Conservation (phyloP, 1,140 invertebrate genomes). For the Thrips palmi region DNA sequence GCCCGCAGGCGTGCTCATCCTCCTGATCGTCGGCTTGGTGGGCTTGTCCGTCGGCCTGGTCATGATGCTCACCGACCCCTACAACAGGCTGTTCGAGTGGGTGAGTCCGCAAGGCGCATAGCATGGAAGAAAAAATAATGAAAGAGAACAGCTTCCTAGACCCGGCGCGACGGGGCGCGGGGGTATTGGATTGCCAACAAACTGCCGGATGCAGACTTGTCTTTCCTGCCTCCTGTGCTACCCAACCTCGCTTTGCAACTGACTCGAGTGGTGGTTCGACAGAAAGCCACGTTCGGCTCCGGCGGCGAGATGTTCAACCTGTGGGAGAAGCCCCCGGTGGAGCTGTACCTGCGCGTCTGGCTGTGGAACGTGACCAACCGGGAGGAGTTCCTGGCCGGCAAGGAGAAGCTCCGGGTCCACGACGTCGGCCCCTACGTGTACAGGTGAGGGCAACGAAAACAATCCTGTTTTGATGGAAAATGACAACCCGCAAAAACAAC, state of each 20-base stretch:
- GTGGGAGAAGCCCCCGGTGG: constrained; percentile 67
- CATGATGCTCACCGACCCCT: constrained; percentile 41
- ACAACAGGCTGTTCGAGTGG: constrained; percentile 49
- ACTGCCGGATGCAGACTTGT: constrained; percentile 6
- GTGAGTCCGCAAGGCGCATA: constrained; percentile 22
- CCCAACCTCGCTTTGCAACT: not conserved
- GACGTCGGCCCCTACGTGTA: constrained; percentile 84
- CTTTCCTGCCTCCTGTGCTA: not conserved
- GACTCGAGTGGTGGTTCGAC: constrained; percentile 17
- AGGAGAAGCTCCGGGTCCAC: constrained; percentile 47
- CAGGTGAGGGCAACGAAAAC: constrained; percentile 36
- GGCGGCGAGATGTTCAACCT: constrained; percentile 65
- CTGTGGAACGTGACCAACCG: constrained; percentile 79
- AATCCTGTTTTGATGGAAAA: constrained; percentile 1
- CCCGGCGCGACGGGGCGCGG: constrained; percentile 13
- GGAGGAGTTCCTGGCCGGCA: constrained; percentile 51
- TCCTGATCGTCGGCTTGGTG: constrained; percentile 42
- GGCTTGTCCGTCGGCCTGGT: constrained; percentile 36
- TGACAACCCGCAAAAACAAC: not conserved
- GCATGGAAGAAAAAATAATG: constrained; percentile 4
- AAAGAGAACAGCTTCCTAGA: constrained; percentile 2
- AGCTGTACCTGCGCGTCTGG: constrained; percentile 66
- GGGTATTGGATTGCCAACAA: constrained; percentile 14
- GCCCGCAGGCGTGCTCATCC: constrained; percentile 46
- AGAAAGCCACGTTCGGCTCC: constrained; percentile 52